Percentiles rank a stretch among this genome's conserved stretches.
Conservation (phyloP, 2,797 vertebrate species). For the Hipposideros larvatus region DNA sequence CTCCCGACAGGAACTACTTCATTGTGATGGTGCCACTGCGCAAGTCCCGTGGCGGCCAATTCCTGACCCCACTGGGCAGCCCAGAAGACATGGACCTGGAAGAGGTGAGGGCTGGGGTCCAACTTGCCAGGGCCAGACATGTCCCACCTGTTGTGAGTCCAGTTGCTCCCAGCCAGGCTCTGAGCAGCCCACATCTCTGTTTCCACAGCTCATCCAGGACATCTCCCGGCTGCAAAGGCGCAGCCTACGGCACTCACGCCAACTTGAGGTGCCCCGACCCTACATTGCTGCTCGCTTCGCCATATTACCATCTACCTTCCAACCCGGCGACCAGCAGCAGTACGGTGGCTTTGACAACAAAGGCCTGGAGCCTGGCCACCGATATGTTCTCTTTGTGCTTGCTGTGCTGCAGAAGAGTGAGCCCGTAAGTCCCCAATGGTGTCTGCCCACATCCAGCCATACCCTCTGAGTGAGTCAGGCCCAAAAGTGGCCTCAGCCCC, state of each 20-base stretch:
- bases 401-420: constrained; percentile 93
- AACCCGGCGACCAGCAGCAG: constrained; percentile 93
- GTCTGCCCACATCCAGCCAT: neutral
- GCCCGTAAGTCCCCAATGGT: constrained; percentile 88
- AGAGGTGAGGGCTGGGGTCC: constrained; percentile 90
- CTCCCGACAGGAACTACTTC: constrained; percentile 90
- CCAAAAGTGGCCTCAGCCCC: neutral
- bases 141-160: rapidly evolving
- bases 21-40: constrained; percentile 96
- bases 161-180: rapidly evolving
- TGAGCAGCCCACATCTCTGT: neutral
- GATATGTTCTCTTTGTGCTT: constrained; percentile 96
- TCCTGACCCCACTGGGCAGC: constrained; percentile 92
- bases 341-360: constrained; percentile 96
- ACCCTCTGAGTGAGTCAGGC: rapidly evolving
- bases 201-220: constrained; percentile 92
- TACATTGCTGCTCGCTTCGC: constrained; percentile 96
- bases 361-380: constrained; percentile 94
- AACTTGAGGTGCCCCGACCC: constrained; percentile 93
- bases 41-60: constrained; percentile 91
- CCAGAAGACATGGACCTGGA: constrained; percentile 99
- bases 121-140: rapidly evolving
- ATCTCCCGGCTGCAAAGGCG: constrained; percentile 92
- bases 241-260: constrained; percentile 94
- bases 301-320: constrained; percentile 92